phyloP scores from a whole-genome alignment of 2,888 invertebrate species.

The Labia minor region DNA sequence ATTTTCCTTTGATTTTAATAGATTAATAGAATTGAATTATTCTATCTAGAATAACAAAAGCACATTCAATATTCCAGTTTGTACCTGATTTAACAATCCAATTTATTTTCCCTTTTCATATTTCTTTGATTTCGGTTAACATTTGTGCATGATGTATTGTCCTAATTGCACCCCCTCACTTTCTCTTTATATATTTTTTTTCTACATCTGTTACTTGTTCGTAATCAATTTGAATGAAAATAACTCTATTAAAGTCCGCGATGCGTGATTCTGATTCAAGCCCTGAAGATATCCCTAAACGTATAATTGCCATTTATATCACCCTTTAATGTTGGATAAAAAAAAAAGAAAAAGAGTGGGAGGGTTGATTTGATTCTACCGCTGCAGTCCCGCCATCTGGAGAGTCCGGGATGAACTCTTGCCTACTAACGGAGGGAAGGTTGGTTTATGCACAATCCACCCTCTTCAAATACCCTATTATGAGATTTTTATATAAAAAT shows the following conservation, averaged over 20 bases:
- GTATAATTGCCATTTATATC: neutral
- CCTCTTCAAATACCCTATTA: neutral
- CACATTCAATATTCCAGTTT: neutral
- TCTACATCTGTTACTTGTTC: slow-evolving; percentile 13
- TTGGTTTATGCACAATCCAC: neutral
- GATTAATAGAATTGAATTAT: too few species aligned
- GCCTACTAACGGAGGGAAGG: neutral
- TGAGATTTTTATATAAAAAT: slow-evolving; percentile 13
- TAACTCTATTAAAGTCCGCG: neutral
- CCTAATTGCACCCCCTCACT: neutral
- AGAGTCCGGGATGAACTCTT: neutral
- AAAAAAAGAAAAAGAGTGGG: neutral
- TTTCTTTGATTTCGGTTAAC: neutral
- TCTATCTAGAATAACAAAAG: too few species aligned
- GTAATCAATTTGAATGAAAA: slow-evolving; percentile 7
- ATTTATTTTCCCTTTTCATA: neutral
- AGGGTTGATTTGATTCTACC: neutral
- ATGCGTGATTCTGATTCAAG: slow-evolving; percentile 1
- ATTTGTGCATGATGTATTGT: neutral
- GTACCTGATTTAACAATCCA: neutral
- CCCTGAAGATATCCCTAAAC: slow-evolving; percentile 7
- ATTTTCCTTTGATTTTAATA: too few species aligned
- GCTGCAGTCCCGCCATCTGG: neutral
- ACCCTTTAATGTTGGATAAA: neutral
- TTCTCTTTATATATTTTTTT: neutral